Evolutionary conservation across 1,140 invertebrate species (phyloP).

Genomic region (Lordiphosa mommai): DNA sequence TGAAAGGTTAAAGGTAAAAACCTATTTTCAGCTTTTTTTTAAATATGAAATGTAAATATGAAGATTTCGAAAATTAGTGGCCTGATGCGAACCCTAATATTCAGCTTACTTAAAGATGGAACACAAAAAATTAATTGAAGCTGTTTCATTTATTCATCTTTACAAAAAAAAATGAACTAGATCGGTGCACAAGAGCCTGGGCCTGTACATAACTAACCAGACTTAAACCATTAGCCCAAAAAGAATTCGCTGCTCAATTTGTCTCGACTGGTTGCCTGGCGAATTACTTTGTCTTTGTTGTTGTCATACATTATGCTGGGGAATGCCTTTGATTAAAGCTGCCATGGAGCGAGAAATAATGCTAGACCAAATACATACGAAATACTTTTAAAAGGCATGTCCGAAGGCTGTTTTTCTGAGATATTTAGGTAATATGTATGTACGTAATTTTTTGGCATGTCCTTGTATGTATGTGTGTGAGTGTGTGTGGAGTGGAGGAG

Average conservation of each 20-base stretch:
- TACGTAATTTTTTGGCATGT: slow-evolving; percentile 36
- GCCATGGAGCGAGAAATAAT: slow-evolving; percentile 34
- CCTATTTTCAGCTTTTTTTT: no score
- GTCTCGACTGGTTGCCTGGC: background rate
- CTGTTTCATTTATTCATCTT: no score
- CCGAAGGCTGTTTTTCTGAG: slow-evolving; percentile 27
- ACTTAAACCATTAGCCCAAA: background rate
- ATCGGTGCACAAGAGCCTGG: background rate
- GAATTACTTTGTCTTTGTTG: background rate
- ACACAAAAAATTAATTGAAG: no score
- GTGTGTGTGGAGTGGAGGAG: no score
- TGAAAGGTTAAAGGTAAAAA: no score
- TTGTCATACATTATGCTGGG: slow-evolving; percentile 6
- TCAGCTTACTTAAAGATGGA: no score
- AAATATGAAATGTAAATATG: no score
- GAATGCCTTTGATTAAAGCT: slow-evolving; percentile 49
- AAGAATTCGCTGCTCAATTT: slow-evolving; percentile 4
- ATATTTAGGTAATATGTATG: slow-evolving; percentile 34
- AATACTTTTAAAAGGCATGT: slow-evolving; percentile 47
- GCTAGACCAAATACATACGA: slow-evolving; percentile 22
- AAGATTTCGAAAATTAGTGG: no score
- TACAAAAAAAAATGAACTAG: background rate
- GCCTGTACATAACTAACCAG: background rate
- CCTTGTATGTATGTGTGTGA: slow-evolving; percentile 23
- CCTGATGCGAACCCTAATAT: no score